Conservation (phyloP, 2,888 invertebrate genomes). For the Willowsia nigromaculata region DNA sequence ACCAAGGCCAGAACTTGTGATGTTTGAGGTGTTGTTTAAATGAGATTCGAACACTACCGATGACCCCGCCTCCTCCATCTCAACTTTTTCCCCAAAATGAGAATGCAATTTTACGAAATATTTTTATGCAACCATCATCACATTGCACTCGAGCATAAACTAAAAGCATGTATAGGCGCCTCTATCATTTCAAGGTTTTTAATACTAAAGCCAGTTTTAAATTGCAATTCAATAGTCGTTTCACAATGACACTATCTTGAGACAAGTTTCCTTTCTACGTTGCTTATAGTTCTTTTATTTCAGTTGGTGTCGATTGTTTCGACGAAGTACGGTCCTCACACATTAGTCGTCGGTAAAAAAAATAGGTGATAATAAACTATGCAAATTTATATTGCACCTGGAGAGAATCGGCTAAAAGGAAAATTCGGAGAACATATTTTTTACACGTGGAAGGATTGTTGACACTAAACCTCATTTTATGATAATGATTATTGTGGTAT, state of each 20-base stretch:
- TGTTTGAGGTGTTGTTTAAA: neutral
- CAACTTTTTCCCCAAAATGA: neutral
- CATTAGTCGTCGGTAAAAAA: neutral
- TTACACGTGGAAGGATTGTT: slow-evolving; percentile 27
- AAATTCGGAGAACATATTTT: neutral
- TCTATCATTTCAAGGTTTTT: too few species aligned
- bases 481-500: neutral
- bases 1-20: neutral
- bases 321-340: neutral
- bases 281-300: neutral
- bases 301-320: neutral
- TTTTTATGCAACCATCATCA: too few species aligned
- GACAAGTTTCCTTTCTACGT: neutral
- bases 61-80: neutral
- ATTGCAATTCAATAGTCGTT: neutral
- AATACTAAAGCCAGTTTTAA: neutral
- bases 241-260: neutral
- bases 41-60: neutral
- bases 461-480: slow-evolving; percentile 32
- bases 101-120: neutral
- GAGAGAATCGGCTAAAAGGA: neutral
- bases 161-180: too few species aligned
- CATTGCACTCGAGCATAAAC: too few species aligned
- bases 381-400: slow-evolving; percentile 45
- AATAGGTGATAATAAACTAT: slow-evolving; percentile 56